Evolutionary conservation across 1,140 invertebrate species (phyloP).

Genomic region (Aphis gossypii): DNA sequence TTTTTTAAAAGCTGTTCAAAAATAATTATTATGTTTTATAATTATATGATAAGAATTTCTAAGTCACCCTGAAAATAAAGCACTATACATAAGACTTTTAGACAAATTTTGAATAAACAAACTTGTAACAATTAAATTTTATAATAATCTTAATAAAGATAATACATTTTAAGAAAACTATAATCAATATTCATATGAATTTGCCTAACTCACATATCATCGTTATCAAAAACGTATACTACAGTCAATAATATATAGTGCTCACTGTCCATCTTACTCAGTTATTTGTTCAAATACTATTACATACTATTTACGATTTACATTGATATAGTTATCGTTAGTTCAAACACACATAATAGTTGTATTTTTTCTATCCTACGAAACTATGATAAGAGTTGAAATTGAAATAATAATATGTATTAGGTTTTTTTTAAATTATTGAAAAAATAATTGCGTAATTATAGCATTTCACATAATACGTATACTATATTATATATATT

Average conservation of each 20-base stretch:
- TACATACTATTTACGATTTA: neutral
- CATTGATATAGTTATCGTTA: neutral
- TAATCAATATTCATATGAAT: neutral
- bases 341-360: neutral
- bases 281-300: neutral
- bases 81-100: neutral
- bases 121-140: too few relatives aligned
- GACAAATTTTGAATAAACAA: neutral
- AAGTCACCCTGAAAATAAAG: neutral
- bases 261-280: neutral
- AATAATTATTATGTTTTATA: neutral
- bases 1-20: neutral
- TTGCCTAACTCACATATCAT: neutral
- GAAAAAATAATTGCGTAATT: neutral
- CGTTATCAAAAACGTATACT: neutral
- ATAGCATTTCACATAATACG: neutral
- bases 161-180: neutral
- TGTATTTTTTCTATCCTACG: neutral
- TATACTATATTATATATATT: neutral
- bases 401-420: neutral
- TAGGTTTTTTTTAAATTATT: neutral
- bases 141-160: neutral
- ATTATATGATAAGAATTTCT: neutral
- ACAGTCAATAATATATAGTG: neutral
- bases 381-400: neutral